Conservation (phyloP, 2,113 vertebrate species). For the Crotalus helleri region DNA sequence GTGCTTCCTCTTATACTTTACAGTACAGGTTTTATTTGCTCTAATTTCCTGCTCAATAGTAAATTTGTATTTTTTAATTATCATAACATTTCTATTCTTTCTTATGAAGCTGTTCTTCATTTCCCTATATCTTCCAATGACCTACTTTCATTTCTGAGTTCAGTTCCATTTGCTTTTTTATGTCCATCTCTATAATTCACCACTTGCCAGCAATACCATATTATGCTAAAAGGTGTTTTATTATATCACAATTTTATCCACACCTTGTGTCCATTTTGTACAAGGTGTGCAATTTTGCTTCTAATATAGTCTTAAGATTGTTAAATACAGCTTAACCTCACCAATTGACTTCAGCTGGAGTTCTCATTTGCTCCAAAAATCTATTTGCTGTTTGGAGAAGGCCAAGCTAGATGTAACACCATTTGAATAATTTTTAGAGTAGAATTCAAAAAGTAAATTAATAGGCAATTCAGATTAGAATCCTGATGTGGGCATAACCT, state of each 20-base stretch:
- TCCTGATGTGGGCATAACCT: background rate
- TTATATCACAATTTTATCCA: background rate
- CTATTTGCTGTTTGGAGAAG: background rate
- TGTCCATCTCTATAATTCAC: background rate
- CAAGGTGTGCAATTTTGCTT: background rate
- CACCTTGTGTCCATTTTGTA: background rate
- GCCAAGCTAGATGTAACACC: background rate
- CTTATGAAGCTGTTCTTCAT: constrained; percentile 25
- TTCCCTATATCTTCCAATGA: background rate
- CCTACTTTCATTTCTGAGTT: constrained; percentile 15
- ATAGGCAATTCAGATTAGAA: background rate
- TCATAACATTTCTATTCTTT: constrained; percentile 32
- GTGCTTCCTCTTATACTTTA: constrained; percentile 34
- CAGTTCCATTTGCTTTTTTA: background rate
- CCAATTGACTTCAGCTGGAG: background rate
- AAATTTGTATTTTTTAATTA: constrained; percentile 11
- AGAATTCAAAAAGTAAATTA: background rate
- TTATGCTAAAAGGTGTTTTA: background rate
- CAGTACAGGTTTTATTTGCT: constrained; percentile 45
- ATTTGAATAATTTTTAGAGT: background rate
- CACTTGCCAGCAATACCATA: background rate
- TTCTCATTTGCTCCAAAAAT: background rate
- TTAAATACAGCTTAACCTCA: background rate
- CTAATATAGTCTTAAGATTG: background rate
- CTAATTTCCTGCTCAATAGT: constrained; percentile 29